Conservation (phyloP, 2,113 vertebrate genomes). For the Colinus virginianus region DNA sequence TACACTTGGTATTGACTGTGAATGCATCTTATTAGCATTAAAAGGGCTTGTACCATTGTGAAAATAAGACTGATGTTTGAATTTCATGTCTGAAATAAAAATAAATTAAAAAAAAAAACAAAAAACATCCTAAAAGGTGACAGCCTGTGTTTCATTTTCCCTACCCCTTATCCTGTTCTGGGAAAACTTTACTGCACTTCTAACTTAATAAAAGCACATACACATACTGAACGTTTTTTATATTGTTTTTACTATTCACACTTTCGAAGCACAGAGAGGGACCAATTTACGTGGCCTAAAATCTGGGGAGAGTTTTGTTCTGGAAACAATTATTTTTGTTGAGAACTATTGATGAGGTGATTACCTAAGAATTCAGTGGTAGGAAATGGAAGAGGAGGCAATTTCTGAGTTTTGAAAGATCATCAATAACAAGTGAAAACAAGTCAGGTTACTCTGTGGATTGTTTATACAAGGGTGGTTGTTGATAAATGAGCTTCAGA, state of each 20-base stretch:
- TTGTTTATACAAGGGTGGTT: background rate
- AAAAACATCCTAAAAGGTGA: background rate
- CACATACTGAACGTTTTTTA: background rate
- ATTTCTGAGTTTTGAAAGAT: slow-evolving; percentile 31
- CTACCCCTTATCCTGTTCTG: slow-evolving; percentile 16
- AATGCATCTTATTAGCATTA: background rate
- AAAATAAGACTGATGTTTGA: background rate
- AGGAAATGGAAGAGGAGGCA: slow-evolving; percentile 24
- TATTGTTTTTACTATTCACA: slow-evolving; percentile 11
- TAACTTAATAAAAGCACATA: background rate
- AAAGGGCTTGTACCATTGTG: background rate
- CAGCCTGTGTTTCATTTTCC: slow-evolving; percentile 17
- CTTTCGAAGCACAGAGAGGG: background rate
- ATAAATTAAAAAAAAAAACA: too few relatives aligned
- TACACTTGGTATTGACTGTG: background rate
- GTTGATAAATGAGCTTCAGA: slow-evolving; percentile 36
- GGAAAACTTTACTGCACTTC: background rate
- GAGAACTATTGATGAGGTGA: slow-evolving; percentile 34
- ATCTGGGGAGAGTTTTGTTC: slow-evolving; percentile 2
- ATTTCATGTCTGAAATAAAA: background rate
- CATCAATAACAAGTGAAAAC: slow-evolving; percentile 26
- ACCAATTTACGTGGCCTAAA: background rate
- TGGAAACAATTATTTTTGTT: slow-evolving; percentile 23
- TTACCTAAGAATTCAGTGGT: slow-evolving; percentile 17
- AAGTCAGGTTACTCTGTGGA: background rate